Evolutionary conservation across 2,888 invertebrate genomes (phyloP).

Genomic region (Bursaphelenchus okinawaensis): DNA sequence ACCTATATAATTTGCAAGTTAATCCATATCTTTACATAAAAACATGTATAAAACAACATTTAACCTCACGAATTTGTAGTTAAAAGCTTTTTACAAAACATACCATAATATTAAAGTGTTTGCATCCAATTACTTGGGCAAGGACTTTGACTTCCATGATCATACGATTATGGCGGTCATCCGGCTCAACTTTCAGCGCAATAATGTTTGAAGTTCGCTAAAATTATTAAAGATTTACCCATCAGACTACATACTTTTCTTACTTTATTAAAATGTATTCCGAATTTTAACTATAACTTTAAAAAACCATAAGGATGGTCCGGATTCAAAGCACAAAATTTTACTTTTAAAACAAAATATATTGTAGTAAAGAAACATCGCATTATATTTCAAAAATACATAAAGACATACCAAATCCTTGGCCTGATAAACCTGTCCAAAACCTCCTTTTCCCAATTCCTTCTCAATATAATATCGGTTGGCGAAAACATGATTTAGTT

Average conservation of each 20-base stretch:
- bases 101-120: neutral
- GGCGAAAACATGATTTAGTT: neutral
- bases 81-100: too few relatives aligned
- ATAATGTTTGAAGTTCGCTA: too few relatives aligned
- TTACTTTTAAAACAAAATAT: too few relatives aligned
- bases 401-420: neutral
- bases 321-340: too few relatives aligned
- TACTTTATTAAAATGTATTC: too few relatives aligned
- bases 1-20: too few relatives aligned
- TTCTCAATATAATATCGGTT: neutral
- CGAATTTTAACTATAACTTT: too few relatives aligned
- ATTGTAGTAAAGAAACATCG: too few relatives aligned
- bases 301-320: too few relatives aligned
- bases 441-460: neutral
- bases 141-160: neutral
- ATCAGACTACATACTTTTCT: too few relatives aligned
- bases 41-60: neutral
- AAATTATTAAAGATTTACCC: too few relatives aligned
- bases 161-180: neutral
- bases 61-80: neutral
- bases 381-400: too few relatives aligned
- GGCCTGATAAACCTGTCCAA: neutral
- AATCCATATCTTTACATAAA: neutral
- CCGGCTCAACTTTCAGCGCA: neutral
- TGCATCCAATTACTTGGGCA: neutral